Base-by-base conservation (phyloP, 2,113 vertebrate genomes). In the Epinephelus fuscoguttatus region DNA sequence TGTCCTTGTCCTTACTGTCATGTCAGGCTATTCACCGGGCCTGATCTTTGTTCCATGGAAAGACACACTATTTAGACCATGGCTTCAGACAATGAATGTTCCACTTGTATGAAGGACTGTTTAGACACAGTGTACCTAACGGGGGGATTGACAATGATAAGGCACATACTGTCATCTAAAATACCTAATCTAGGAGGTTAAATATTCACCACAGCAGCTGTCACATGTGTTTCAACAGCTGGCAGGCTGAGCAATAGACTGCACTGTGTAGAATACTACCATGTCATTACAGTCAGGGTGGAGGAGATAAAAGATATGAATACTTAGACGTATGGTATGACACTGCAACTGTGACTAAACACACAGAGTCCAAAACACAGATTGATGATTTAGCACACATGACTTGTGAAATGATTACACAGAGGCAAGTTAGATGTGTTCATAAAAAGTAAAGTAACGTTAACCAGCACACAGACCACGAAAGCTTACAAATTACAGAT, bases 161-260 rank as follows among this genome's bases (percentile, higher is more conserved):
- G 8, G 68, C 78, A 83, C 71, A n/a, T 14, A 13, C 23, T 18
- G 47, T 33, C 1, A 21, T 12, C 4, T 14, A 40, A 59, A 59
- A 62, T 37, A 37, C 4, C 37, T 61, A 47, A 75, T 18, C 59
- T 27, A 19, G 4, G 30, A 63, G 25, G 86, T 86, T 86, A 86
- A 80, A 83, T 53, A 86, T 77, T 92, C 1, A 83, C 80, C 47
- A 49, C 11, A 57, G 13, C 61, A 71, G 75, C 69, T 83, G 57
- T 8, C 40, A 47, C 8, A 1, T 42, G 84, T 6, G 13, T 59
- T 10, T 25, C 14, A 64, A 57, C 73, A 77, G 64, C 78, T 75
- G 62, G 9, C 3, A 23, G 53, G 17, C n/a, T 45, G 15, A 45
- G 47, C 8, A 30, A 18, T 3, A 14, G 6, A 25, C 9, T 45